phyloP scores from a whole-genome alignment of 2,888 invertebrate genomes.

The Oscheius sp. region DNA sequence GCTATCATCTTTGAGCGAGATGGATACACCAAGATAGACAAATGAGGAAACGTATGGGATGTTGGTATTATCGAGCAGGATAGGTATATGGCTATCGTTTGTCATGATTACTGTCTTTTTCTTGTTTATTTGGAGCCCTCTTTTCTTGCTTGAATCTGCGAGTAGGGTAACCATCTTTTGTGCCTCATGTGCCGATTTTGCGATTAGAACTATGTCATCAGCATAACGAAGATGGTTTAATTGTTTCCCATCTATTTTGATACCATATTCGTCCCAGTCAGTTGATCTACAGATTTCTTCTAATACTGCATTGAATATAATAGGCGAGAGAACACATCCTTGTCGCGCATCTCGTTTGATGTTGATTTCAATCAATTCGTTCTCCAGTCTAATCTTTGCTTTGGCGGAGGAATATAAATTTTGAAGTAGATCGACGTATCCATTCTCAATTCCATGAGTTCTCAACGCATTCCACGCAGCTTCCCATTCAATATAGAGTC shows the following conservation, averaged over 20 bases:
- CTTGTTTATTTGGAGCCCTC: slow-evolving; percentile 36
- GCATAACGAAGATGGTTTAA: slow-evolving; percentile 36
- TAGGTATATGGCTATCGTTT: no score
- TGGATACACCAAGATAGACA: slow-evolving; percentile 27
- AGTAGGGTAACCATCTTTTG: slow-evolving; percentile 35
- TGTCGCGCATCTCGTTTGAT: slow-evolving; percentile 29
- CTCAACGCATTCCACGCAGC: no score
- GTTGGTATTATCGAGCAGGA: neutral
- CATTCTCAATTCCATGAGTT: no score
- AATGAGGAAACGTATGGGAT: slow-evolving; percentile 17
- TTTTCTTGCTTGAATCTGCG: neutral
- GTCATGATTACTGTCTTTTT: slow-evolving; percentile 36
- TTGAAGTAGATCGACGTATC: no score
- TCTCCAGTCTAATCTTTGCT: no score
- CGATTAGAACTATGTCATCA: slow-evolving; percentile 39
- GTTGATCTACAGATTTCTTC: no score
- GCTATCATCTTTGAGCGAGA: neutral
- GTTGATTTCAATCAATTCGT: no score
- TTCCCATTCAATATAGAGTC: no score
- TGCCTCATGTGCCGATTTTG: no score
- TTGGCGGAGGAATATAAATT: no score
- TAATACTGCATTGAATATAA: no score
- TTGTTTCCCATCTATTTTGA: slow-evolving; percentile 26
- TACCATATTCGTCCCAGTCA: slow-evolving; percentile 37
- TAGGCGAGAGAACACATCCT: no score